Percentiles rank a stretch among this genome's conserved stretches.
These are phyloP conservation scores for Subacronicta megacephala DNA, from an alignment of 2,888 invertebrate species.

Conservation along the genomic window DNA sequence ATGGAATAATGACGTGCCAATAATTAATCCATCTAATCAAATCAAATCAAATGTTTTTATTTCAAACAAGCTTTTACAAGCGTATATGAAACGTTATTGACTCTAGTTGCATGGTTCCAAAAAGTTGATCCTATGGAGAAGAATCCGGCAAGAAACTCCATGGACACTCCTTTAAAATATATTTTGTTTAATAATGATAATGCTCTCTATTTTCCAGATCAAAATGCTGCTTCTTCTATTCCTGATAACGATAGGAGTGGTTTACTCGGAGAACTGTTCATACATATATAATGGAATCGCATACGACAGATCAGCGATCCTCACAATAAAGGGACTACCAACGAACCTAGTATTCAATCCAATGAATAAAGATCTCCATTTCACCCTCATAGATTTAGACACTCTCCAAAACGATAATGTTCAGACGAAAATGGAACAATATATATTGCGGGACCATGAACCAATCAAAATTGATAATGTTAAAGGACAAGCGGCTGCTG, in stretches of 20 bases:
- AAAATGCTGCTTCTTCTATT: conserved; percentile 75
- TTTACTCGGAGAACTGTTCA: conserved; percentile 73
- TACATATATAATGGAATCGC: conserved; percentile 66
- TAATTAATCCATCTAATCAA: no score
- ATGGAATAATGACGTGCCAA: no score
- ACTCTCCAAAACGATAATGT: conserved; percentile 79
- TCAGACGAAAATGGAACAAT: conserved; percentile 86
- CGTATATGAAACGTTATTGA: no score
- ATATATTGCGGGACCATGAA: conserved; percentile 71
- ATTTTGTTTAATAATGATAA: no score
- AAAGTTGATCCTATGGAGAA: no score
- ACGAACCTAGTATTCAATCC: conserved; percentile 79
- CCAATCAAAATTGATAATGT: conserved; percentile 78
- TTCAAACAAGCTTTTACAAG: no score
- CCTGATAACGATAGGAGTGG: conserved; percentile 63
- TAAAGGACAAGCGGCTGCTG: conserved; percentile 80
- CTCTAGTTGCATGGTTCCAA: no score
- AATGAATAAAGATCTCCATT: conserved; percentile 72
- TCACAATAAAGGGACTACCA: conserved; percentile 82
- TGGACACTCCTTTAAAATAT: no score
- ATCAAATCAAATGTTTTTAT: no score
- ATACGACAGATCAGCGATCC: conserved; percentile 70
- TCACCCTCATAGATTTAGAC: conserved; percentile 82
- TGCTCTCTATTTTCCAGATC: conserved; percentile 51
- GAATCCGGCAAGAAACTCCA: no score